A percentile compares a stretch with the other conserved stretches of the same genome.
Evolutionary conservation across 2,888 invertebrate genomes (phyloP).

Genomic region (Sphinx pinastri): DNA sequence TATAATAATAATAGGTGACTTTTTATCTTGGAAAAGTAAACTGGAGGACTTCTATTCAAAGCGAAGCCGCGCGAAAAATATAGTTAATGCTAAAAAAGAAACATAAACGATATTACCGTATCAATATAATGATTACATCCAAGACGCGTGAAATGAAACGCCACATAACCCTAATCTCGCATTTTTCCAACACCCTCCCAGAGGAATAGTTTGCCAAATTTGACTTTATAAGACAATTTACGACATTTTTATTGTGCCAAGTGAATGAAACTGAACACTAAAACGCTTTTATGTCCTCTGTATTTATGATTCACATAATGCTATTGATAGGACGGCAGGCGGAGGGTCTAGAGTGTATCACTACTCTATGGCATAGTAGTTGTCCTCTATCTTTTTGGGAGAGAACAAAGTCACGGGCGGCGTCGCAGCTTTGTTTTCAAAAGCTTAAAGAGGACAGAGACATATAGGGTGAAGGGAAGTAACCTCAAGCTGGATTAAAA

Average conservation of each 20-base stretch:
- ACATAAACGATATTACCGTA: not conserved
- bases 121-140: not conserved
- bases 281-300: slow-evolving; percentile 7
- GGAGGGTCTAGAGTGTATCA: not conserved
- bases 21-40: no score
- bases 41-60: no score
- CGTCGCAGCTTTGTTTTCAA: no score
- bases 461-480: no score
- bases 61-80: no score
- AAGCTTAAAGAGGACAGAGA: no score
- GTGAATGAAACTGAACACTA: slow-evolving; percentile 19
- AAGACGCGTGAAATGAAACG: slow-evolving; percentile 9
- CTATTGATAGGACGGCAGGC: not conserved
- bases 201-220: slow-evolving; percentile 16
- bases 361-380: no score
- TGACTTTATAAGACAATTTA: slow-evolving; percentile 19
- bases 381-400: no score
- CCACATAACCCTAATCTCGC: not conserved
- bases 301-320: slow-evolving; percentile 3
- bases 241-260: slow-evolving; percentile 13
- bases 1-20: no score
- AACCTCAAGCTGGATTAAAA: no score
- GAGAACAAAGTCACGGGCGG: no score
- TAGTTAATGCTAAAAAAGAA: no score
- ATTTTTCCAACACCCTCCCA: not conserved